Evolutionary conservation across 53 echinoderm and acorn worm species (phyloP).

Genomic region (Crossaster papposus): DNA sequence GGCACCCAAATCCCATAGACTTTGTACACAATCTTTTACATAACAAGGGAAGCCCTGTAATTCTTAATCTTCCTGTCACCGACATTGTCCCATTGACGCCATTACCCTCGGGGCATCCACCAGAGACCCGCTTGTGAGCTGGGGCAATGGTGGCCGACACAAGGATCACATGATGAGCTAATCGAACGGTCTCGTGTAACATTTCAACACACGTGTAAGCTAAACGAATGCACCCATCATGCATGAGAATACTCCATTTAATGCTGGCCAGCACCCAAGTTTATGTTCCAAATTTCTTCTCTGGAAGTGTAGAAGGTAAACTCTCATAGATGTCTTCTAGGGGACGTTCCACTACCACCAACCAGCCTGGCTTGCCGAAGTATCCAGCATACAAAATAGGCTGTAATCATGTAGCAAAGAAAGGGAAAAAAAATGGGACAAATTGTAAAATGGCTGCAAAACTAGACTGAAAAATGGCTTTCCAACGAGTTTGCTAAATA

Average conservation of each 20-base stretch:
- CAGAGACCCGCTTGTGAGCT: too few relatives aligned
- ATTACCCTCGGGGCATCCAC: too few relatives aligned
- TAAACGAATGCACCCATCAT: too few relatives aligned
- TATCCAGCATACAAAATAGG: slow-evolving; percentile 62
- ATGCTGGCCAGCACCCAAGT: not conserved
- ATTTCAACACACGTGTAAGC: too few relatives aligned
- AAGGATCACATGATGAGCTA: too few relatives aligned
- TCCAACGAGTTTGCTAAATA: not conserved
- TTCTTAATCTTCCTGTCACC: too few relatives aligned
- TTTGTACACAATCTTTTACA: too few relatives aligned
- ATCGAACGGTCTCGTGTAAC: too few relatives aligned
- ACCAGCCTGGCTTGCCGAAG: slow-evolving; percentile 57
- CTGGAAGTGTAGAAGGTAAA: slow-evolving; percentile 70
- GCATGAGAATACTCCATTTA: not conserved
- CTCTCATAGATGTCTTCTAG: slow-evolving; percentile 70
- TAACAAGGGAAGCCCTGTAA: too few relatives aligned
- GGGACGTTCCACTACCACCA: slow-evolving; percentile 78
- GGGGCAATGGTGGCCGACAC: too few relatives aligned
- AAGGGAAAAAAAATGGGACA: not conserved
- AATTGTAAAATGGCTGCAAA: not conserved
- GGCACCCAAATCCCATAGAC: too few relatives aligned
- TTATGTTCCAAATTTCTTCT: slow-evolving; percentile 89
- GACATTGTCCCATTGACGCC: too few relatives aligned
- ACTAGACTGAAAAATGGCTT: not conserved
- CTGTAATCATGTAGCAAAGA: slow-evolving; percentile 5